These are phyloP conservation scores for Euschistus heros DNA, from an alignment of 1,140 invertebrate species.

Conservation along the genomic window DNA sequence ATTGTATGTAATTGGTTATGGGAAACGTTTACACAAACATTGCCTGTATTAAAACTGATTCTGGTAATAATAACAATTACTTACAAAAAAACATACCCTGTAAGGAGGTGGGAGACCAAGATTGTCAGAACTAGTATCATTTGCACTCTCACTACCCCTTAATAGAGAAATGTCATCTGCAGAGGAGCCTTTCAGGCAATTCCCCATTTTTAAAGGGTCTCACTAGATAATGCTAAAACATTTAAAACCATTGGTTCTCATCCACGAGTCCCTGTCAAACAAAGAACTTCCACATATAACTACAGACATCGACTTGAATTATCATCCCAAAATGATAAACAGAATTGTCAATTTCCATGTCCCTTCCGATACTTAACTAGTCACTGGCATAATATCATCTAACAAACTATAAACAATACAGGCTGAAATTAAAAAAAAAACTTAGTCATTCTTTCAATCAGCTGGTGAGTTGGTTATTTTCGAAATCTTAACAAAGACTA, in stretches of 20 bases:
- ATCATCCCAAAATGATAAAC: no score
- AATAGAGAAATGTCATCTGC: constrained; percentile 51
- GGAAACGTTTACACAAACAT: no score
- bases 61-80: no score
- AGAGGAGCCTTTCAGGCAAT: constrained; percentile 48
- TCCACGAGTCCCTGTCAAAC: background rate
- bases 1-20: no score
- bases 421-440: background rate
- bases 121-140: constrained; percentile 40
- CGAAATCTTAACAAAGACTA: constrained; percentile 1
- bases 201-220: constrained; percentile 40
- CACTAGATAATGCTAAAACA: constrained; percentile 8
- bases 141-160: constrained; percentile 42
- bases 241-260: background rate
- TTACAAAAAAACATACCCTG: constrained; percentile 35
- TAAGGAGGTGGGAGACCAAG: constrained; percentile 39
- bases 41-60: no score
- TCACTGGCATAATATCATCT: no score
- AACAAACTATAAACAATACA: no score
- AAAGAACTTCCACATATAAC: background rate
- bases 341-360: no score
- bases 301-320: no score
- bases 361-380: no score
- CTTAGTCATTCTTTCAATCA: constrained; percentile 8
- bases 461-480: constrained; percentile 15